Base-by-base conservation (phyloP, 2,797 vertebrate genomes). In the Crenichthys baileyi region DNA sequence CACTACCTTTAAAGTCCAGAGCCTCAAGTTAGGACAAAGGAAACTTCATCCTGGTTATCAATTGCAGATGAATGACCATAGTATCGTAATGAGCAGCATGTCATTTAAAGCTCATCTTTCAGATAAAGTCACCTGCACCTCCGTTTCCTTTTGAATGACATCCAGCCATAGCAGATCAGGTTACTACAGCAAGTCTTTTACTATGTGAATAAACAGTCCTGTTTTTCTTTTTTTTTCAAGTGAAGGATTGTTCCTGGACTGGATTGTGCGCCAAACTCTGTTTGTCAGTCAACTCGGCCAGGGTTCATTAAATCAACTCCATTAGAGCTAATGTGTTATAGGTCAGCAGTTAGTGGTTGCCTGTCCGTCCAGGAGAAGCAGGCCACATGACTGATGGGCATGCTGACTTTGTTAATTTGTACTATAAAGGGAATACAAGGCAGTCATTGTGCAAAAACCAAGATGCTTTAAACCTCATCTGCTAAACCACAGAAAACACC, bases 321-420 rank as follows among this genome's bases (percentile, higher is more conserved):
- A 94, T 95, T 94, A 91, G 79, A 87, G 86, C 82, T 95, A 95
- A 95, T 95, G 94, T 94, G 91, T 84, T 93, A 86, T 92, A 89
- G 93, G 91, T 92, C 91, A 78, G 88, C 72, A 78, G 76, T 83
- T 89, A 88, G 89, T 88, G 92, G 92, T 94, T 93, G 92, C 81
- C 88, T 85, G 71, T 81, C 68, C 72, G 83, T 91, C 92, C 84
- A 83, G 58, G 75, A 58, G 51, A 44, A 88, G 79, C 85, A 87
- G 88, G 90, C 79, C 90, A 87, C 76, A 78, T 78, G 84, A 90
- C 79, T 60, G 76, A 84, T 55, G 58, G 77, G 61, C 51, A 70
- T 85, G 80, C n/a, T 73, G 84, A 88, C 81, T 85, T 73, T 67
- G 76, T 84, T 85, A n/a, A 85, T 79, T 88, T 78, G 84, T 72